Percentiles rank a stretch among this genome's conserved stretches.
phyloP scores from a whole-genome alignment of 2,888 invertebrate species.

The Acronicta alni region DNA sequence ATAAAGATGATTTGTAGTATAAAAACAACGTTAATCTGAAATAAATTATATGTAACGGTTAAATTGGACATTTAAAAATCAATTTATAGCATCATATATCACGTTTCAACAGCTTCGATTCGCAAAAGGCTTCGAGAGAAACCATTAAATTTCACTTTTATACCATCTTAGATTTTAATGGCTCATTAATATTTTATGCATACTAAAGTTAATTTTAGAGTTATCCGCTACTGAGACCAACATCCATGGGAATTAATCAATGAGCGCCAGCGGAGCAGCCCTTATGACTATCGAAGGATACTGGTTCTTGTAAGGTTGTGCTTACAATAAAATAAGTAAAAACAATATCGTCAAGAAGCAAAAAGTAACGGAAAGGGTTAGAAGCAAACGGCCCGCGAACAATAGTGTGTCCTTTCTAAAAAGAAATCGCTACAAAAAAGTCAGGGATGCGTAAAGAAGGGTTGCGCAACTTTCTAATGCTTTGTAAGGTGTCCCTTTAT shows the following conservation, averaged over 20 bases:
- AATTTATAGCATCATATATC: constrained; percentile 84
- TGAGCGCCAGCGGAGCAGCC: constrained; percentile 53
- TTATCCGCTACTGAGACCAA: constrained; percentile 83
- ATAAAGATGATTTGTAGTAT: constrained; percentile 26
- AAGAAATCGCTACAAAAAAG: constrained; percentile 79
- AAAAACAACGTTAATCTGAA: constrained; percentile 57
- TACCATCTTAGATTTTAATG: constrained; percentile 87
- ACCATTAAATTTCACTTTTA: constrained; percentile 88
- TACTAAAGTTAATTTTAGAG: constrained; percentile 87
- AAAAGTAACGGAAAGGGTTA: constrained; percentile 87
- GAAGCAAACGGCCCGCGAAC: constrained; percentile 78
- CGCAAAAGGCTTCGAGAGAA: constrained; percentile 77
- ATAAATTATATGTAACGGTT: constrained; percentile 68
- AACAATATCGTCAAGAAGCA: constrained; percentile 70
- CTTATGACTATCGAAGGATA: constrained; percentile 38
- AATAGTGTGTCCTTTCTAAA: constrained; percentile 81
- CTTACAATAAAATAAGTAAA: constrained; percentile 71
- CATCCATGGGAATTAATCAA: constrained; percentile 78
- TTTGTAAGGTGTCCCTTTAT: constrained; percentile 83
- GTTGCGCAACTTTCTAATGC: constrained; percentile 89
- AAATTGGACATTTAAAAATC: constrained; percentile 71
- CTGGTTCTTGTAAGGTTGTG: constrained; percentile 53
- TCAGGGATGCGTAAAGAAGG: constrained; percentile 82
- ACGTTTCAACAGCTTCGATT: constrained; percentile 73
- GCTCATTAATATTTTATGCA: constrained; percentile 87